Evolutionary conservation across 2,888 invertebrate genomes (phyloP).

Genomic region (Theretra japonica): DNA sequence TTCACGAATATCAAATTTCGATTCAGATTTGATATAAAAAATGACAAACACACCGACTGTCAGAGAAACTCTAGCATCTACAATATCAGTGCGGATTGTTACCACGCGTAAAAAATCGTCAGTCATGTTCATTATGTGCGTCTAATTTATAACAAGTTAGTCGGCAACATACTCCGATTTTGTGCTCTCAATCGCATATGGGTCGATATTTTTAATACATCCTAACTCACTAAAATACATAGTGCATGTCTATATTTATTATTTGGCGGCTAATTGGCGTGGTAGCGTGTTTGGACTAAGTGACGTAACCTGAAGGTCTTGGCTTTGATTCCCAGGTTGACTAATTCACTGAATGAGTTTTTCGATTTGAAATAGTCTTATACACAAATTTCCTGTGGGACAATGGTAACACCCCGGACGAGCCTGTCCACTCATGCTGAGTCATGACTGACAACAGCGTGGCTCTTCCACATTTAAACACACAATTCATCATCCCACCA

Average conservation of each 20-base stretch:
- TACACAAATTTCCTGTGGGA: too few relatives aligned
- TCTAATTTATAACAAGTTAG: not conserved
- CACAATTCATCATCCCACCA: too few relatives aligned
- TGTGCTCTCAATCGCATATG: conserved; percentile 6
- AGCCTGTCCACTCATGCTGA: too few relatives aligned
- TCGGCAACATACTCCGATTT: not conserved
- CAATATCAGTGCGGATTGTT: not conserved
- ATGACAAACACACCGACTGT: not conserved
- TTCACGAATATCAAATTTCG: too few relatives aligned
- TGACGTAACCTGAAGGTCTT: not conserved
- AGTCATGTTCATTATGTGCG: not conserved
- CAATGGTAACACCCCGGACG: too few relatives aligned
- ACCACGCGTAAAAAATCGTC: not conserved
- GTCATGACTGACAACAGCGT: too few relatives aligned
- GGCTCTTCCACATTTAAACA: too few relatives aligned
- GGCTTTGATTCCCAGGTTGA: not conserved
- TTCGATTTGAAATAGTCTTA: too few relatives aligned
- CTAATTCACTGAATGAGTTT: not conserved
- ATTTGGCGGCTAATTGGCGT: too few relatives aligned
- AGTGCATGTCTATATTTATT: not conserved
- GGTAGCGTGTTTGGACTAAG: too few relatives aligned
- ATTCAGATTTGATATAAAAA: too few relatives aligned
- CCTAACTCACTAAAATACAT: not conserved
- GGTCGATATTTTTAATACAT: not conserved
- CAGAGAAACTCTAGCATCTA: not conserved